phyloP scores from a whole-genome alignment of 1,140 invertebrate genomes.

The Apis dorsata region DNA sequence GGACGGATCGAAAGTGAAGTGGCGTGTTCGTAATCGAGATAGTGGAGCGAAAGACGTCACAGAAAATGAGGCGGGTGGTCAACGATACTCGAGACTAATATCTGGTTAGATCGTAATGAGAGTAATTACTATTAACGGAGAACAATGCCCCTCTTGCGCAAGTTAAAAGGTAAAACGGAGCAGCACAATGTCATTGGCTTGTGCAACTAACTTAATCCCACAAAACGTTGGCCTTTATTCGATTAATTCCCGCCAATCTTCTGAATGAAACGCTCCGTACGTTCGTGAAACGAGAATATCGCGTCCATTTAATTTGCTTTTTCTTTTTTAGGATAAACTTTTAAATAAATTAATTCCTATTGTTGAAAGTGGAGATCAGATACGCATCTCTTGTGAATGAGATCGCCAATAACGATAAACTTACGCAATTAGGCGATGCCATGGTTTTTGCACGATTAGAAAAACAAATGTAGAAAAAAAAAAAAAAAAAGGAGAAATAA shows the following conservation, averaged over 20 bases:
- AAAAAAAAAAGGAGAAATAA: neutral
- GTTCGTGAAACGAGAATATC: neutral
- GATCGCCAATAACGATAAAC: neutral
- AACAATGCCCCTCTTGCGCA: slow-evolving; percentile 53
- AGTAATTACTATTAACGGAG: slow-evolving; percentile 49
- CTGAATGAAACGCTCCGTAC: neutral
- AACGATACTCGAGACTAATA: slow-evolving; percentile 54
- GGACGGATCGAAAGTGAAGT: neutral
- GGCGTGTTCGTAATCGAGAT: neutral
- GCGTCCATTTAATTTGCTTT: neutral
- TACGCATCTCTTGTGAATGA: slow-evolving; percentile 5
- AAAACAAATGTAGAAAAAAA: too few relatives aligned
- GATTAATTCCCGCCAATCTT: neutral
- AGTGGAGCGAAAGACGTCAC: neutral
- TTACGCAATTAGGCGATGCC: neutral
- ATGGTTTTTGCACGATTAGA: neutral
- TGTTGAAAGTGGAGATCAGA: too few relatives aligned
- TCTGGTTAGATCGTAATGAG: slow-evolving; percentile 45
- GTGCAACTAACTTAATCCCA: slow-evolving; percentile 17
- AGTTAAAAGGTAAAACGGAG: slow-evolving; percentile 16
- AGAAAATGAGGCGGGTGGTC: slow-evolving; percentile 47
- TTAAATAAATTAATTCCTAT: neutral
- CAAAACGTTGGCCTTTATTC: neutral
- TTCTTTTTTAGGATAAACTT: neutral
- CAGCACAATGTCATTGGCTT: slow-evolving; percentile 59